Percentiles rank a stretch among this genome's conserved stretches.
Conservation (phyloP, 92 coral and sea anemone genomes). For the Palythoa grandiflora region DNA sequence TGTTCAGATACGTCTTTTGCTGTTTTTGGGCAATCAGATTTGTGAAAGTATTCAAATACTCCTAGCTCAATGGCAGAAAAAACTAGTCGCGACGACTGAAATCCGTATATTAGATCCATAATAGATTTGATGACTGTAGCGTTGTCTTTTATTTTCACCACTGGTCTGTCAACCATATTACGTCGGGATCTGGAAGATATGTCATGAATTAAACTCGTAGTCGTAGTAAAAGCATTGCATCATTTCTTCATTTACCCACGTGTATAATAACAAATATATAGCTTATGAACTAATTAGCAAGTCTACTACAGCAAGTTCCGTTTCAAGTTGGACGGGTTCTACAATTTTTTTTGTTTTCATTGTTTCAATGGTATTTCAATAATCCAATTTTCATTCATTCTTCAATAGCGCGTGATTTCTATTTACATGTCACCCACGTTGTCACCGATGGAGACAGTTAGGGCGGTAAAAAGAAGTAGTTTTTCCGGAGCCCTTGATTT, state of each 20-base stretch:
- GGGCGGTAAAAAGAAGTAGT: background rate
- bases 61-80: conserved; percentile 37
- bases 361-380: conserved; percentile 31
- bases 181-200: background rate
- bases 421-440: conserved; percentile 40
- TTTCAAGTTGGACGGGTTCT: conserved; percentile 11
- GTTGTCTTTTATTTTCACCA: conserved; percentile 12
- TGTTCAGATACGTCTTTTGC: conserved; percentile 23
- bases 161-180: conserved; percentile 27
- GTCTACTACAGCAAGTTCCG: conserved; percentile 14
- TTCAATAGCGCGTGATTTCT: conserved; percentile 32
- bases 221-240: background rate
- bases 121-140: conserved; percentile 3
- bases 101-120: conserved; percentile 43
- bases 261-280: conserved; percentile 2
- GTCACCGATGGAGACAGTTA: background rate
- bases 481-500: conserved; percentile 26
- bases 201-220: background rate
- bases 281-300: conserved; percentile 11
- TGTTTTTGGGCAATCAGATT: conserved; percentile 26
- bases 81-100: conserved; percentile 45
- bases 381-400: conserved; percentile 11
- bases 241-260: background rate
- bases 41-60: conserved; percentile 25
- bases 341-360: conserved; percentile 35